Evolutionary conservation across 2,888 invertebrate species (phyloP).

Genomic region (Heliothis peltigera): DNA sequence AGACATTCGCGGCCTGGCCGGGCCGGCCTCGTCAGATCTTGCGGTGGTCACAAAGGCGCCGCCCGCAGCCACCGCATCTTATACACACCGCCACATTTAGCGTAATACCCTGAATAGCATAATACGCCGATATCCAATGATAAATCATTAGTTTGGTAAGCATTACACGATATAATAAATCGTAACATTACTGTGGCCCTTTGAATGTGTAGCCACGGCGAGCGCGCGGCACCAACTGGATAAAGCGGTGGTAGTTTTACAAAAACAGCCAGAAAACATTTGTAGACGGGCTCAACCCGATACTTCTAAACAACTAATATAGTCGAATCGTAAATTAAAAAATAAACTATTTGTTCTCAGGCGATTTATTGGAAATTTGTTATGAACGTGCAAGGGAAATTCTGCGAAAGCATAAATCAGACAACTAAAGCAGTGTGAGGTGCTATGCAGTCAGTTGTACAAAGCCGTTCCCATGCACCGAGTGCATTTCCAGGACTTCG

Average conservation of each 20-base stretch:
- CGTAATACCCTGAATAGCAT: conserved; percentile 52
- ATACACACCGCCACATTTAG: conserved; percentile 61
- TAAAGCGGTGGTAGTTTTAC: too few relatives aligned
- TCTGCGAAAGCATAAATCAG: too few relatives aligned
- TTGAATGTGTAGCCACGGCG: conserved; percentile 20
- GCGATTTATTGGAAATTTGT: too few relatives aligned
- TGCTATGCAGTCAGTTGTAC: too few relatives aligned
- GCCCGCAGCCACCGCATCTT: conserved; percentile 60
- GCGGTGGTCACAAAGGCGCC: conserved; percentile 65
- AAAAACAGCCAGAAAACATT: not conserved
- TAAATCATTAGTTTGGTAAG: conserved; percentile 60
- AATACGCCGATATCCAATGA: conserved; percentile 57
- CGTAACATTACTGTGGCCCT: conserved; percentile 12
- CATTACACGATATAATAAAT: conserved; percentile 49
- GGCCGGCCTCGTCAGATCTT: conserved; percentile 54
- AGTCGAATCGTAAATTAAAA: too few relatives aligned
- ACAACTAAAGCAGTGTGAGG: too few relatives aligned
- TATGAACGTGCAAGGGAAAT: too few relatives aligned
- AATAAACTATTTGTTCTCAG: too few relatives aligned
- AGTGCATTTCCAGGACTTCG: not conserved
- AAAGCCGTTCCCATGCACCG: not conserved
- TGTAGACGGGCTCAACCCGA: not conserved
- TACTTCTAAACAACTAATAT: too few relatives aligned
- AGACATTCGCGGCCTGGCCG: conserved; percentile 72
- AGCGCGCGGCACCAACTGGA: not conserved